These are phyloP conservation scores for Peromyscus nudipes DNA, from an alignment of 2,797 vertebrate genomes.

Conservation along the genomic window DNA sequence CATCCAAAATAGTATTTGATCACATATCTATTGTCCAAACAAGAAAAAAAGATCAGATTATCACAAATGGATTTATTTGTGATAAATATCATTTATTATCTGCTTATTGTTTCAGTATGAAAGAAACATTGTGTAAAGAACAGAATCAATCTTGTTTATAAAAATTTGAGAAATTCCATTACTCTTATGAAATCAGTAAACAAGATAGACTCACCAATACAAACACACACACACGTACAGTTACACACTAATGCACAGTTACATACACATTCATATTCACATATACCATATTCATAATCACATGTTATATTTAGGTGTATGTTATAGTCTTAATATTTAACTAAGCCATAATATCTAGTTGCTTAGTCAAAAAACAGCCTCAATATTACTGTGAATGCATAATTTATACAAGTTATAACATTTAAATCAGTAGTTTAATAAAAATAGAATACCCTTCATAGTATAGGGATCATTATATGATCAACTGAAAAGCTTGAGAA, in stretches of 20 bases:
- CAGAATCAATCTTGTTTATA: neutral
- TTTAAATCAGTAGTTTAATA: neutral
- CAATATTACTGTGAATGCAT: neutral
- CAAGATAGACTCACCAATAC: neutral
- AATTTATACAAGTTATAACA: neutral
- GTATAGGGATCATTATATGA: neutral
- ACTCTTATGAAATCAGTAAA: neutral
- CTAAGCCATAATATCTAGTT: neutral
- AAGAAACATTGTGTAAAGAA: neutral
- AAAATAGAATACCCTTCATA: neutral
- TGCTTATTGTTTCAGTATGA: neutral
- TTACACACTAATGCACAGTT: neutral
- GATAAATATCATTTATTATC: neutral
- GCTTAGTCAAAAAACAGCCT: neutral
- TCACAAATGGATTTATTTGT: neutral
- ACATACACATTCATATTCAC: neutral
- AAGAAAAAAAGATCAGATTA: neutral
- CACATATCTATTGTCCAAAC: neutral
- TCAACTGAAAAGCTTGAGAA: neutral
- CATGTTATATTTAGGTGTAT: neutral
- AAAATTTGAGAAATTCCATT: neutral
- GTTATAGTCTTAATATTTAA: neutral
- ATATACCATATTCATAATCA: neutral
- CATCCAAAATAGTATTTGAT: neutral
- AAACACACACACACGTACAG: neutral